Evolutionary conservation across 1,140 invertebrate species (phyloP), one percentile per base, ranked within the genome.

Genomic region (Leptopilina boulardi): DNA sequence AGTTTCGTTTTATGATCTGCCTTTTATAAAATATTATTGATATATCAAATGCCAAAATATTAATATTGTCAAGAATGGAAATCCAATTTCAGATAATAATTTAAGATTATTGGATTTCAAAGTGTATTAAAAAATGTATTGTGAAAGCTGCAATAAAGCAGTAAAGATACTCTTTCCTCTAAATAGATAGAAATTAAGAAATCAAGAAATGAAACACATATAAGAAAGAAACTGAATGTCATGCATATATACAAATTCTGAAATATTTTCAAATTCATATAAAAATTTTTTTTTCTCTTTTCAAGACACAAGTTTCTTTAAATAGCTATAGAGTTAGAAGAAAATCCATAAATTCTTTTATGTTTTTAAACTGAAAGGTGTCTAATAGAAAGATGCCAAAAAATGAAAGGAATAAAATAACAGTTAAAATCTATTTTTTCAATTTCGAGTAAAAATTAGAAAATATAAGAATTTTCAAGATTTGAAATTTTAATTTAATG

Each of bases 81-180:
- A 30, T 34, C 26, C 13, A 30, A 66, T 30, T 66, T 66, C 30
- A 30, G 59, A 66, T 26, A 26, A n/a, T 2, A 59, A 59, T 30
- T 59, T 59, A 30, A 13, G 4, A 15, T 15, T 56, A 26, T 30
- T 66, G 13, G 13, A n/a, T 66, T 23, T 66, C 59, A 66, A 38
- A 26, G 23, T 66, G 30, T 66, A n/a, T n/a, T n/a, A n/a, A n/a
- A 30, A 66, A 66, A 66, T 66, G n/a, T 66, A 66, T 66, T 66
- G 26, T 66, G 4, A n/a, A 66, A 30, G 23, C 54, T 56, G 54
- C 54, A 56, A 21, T 21, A 56, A 56, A 11, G 59, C 23, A 30
- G 59, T 66, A 3, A n/a, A 30, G 26, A 30, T 30, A 34, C 59
- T 30, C 26, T 26, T 34, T 34, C 13, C 59, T 30, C 59, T 30